Conservation (phyloP, 2,797 vertebrate species). For the Glyptemys insculpta region DNA sequence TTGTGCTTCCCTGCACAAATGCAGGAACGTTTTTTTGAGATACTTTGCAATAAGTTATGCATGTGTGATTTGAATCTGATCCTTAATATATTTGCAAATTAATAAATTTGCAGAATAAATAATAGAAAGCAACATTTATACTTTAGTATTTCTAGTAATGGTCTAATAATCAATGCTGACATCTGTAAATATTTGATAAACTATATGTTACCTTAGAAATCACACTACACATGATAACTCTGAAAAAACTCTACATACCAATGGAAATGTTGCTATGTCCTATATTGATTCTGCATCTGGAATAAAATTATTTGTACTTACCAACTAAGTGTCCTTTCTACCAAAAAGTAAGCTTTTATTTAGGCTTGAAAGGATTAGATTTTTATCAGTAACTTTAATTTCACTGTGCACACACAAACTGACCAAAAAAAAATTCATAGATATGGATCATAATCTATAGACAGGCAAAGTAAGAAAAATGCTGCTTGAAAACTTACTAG, state of each 20-base stretch:
- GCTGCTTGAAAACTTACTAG: no score
- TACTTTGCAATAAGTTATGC: neutral
- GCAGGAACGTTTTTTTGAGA: neutral
- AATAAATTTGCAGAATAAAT: neutral
- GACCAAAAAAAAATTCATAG: no score
- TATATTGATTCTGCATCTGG: neutral
- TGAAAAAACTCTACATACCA: conserved; percentile 1
- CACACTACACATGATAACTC: neutral
- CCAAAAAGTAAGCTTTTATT: neutral
- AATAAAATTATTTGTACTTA: neutral
- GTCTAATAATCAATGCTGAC: neutral
- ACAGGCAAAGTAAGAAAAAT: no score
- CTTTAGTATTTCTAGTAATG: neutral
- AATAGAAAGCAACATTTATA: neutral
- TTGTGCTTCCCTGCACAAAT: neutral
- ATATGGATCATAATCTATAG: no score
- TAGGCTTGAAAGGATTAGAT: no score
- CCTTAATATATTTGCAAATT: neutral
- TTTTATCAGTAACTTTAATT: no score
- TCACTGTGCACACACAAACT: no score
- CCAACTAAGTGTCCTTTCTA: neutral
- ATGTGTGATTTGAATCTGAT: neutral
- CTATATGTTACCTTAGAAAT: neutral
- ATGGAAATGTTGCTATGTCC: neutral
- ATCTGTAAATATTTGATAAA: neutral